These are phyloP conservation scores for Cirrhinus mrigala DNA, from an alignment of 2,797 vertebrate species.

Conservation along the genomic window DNA sequence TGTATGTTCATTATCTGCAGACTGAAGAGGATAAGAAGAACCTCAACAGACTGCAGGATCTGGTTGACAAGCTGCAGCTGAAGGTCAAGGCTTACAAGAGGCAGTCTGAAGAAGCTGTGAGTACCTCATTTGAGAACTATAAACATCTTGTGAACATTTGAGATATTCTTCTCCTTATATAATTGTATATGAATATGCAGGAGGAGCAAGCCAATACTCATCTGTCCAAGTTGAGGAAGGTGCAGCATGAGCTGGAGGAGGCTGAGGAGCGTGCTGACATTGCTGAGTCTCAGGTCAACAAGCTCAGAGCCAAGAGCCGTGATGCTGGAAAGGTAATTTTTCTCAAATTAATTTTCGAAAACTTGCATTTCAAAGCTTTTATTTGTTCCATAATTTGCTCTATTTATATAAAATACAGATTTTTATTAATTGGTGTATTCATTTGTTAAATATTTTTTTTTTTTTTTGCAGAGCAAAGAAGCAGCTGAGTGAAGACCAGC, in stretches of 20 bases:
- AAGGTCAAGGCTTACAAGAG: constrained; percentile 55
- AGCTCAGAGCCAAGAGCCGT: constrained; percentile 21
- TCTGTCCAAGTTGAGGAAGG: constrained; percentile 43
- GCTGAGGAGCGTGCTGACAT: constrained; percentile 40
- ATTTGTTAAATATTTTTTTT: no score
- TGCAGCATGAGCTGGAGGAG: constrained; percentile 31
- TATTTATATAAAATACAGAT: background rate
- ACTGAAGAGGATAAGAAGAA: constrained; percentile 55
- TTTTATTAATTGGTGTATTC: background rate
- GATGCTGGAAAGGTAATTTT: constrained; percentile 12
- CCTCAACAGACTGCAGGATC: constrained; percentile 46
- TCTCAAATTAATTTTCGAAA: background rate
- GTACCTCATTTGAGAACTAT: background rate
- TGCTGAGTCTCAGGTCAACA: constrained; percentile 36
- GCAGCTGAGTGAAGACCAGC: constrained; percentile 25
- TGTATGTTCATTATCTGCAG: background rate
- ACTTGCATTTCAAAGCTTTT: background rate
- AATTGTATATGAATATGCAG: background rate
- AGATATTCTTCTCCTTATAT: background rate
- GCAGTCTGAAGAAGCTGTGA: constrained; percentile 62
- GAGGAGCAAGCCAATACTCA: constrained; percentile 45
- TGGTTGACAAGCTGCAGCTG: constrained; percentile 53
- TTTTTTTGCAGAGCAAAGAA: constrained; percentile 10
- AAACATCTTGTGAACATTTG: background rate
- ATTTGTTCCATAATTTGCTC: background rate